A percentile compares a stretch with the other conserved stretches of the same genome.
phyloP scores from a whole-genome alignment of 2,797 vertebrate species.

The Sphenodon punctatus region DNA sequence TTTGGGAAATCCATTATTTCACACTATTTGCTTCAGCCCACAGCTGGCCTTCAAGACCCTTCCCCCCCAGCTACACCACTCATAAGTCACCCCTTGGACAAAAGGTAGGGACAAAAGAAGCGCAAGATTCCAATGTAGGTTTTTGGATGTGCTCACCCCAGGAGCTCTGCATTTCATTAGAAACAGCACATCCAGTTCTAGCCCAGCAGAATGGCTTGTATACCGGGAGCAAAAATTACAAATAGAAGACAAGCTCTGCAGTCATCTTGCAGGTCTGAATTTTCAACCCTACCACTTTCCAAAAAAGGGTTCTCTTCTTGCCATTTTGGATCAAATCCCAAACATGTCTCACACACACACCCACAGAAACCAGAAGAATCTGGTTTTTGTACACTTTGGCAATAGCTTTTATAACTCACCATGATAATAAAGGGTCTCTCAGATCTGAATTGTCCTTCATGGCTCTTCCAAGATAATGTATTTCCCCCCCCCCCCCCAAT shows the following conservation, averaged over 20 bases:
- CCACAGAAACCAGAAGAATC: not conserved
- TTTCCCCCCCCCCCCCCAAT: fast-evolving
- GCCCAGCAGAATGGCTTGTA: not conserved
- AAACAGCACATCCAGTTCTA: not conserved
- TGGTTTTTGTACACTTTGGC: not conserved
- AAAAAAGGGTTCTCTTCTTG: not conserved
- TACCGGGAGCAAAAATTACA: slow-evolving; percentile 27
- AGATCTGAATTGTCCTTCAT: not conserved
- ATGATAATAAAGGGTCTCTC: too few relatives aligned
- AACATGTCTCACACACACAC: not conserved
- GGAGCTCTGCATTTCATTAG: slow-evolving; percentile 69
- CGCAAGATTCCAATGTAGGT: slow-evolving; percentile 46
- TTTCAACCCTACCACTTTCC: not conserved
- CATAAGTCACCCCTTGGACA: slow-evolving; percentile 30
- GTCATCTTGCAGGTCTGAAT: not conserved
- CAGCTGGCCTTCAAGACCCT: not conserved
- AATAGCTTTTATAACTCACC: not conserved
- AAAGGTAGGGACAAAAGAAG: not conserved
- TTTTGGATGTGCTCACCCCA: slow-evolving; percentile 5
- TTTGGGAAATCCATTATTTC: slow-evolving; percentile 6
- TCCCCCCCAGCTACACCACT: slow-evolving; percentile 27
- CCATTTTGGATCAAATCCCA: not conserved
- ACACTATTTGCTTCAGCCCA: not conserved
- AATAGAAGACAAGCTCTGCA: not conserved
- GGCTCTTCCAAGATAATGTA: not conserved